Base-by-base conservation (phyloP, 2,888 invertebrate species). In the Polyommatus icarus region DNA sequence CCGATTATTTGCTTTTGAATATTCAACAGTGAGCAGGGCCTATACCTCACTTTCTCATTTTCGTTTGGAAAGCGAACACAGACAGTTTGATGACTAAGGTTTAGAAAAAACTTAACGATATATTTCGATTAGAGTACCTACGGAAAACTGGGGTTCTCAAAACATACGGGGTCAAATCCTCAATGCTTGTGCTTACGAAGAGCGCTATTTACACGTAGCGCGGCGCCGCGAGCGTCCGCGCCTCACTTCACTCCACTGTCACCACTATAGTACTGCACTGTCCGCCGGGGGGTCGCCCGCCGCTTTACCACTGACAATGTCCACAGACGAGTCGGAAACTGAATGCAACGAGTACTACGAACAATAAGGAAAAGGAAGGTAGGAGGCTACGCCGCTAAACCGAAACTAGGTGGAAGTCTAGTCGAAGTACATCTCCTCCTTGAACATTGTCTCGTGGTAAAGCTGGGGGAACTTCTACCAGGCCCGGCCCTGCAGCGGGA, bases 401-500 rank as follows among this genome's bases (percentile, higher is more conserved):
- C 29, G 29, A 75, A 54, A 75, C 75, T 54, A 75, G 29, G 15
- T 50, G 12, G 20, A 72, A 10, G 77, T 36, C 46, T 75, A 75
- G 75, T 94, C 94, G 81, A 94, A 94, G 85, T 94, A 94, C 91
- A 94, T 92, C 87, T 94, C 94, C 88, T 94, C 94, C 85, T 95
- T 95, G 95, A 92, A 95, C 95, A 94, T 95, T 95, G 94, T 95
- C 95, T 92, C 95, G 91, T 92, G 95, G 91, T 92, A 95, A 94
- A 91, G 95, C 95, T 94, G 95, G 90, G 95, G 95, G 95, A 91
- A 95, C 88, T 96, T 96, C 96, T 98, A 98, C 98, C 98, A 98
- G 89, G 98, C 98, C 91, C 98, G 94, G 83, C 97, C 96, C 91
- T 98, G 97, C 79, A 98, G 95, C 84, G 98, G 97, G 84, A 98